Evolutionary conservation across 2,797 vertebrate genomes (phyloP).

Genomic region (Aulostomus chinensis): DNA sequence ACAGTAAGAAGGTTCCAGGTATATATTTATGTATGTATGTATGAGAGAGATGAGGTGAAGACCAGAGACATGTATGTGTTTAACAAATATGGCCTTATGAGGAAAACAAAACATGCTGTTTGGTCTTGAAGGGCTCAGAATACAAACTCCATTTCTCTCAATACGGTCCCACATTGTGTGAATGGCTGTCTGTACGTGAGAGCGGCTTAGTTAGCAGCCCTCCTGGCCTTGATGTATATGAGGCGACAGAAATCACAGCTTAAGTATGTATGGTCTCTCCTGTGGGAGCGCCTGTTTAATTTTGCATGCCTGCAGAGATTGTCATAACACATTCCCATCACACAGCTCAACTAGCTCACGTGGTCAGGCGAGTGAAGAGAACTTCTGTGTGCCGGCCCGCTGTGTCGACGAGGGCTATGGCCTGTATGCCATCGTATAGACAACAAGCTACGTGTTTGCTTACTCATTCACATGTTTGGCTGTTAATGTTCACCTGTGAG

Average conservation of each 20-base stretch:
- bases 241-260: constrained; percentile 64
- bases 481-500: constrained; percentile 18
- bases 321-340: constrained; percentile 78
- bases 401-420: no score
- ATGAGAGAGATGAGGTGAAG: not conserved
- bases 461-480: constrained; percentile 16
- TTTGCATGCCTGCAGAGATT: constrained; percentile 73
- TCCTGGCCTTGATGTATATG: constrained; percentile 20
- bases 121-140: constrained; percentile 1
- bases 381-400: constrained; percentile 16
- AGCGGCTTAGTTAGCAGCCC: constrained; percentile 26
- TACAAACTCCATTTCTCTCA: constrained; percentile 41
- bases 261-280: constrained; percentile 68
- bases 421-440: no score
- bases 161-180: constrained; percentile 5
- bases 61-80: not conserved
- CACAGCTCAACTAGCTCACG: constrained; percentile 61
- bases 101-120: constrained; percentile 13
- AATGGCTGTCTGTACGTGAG: constrained; percentile 12
- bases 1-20: no score
- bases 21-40: no score
- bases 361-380: constrained; percentile 43
- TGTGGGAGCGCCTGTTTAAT: constrained; percentile 72
- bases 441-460: no score
- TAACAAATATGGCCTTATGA: not conserved